phyloP scores from a whole-genome alignment of 2,888 invertebrate species.

The Diaperis boleti region DNA sequence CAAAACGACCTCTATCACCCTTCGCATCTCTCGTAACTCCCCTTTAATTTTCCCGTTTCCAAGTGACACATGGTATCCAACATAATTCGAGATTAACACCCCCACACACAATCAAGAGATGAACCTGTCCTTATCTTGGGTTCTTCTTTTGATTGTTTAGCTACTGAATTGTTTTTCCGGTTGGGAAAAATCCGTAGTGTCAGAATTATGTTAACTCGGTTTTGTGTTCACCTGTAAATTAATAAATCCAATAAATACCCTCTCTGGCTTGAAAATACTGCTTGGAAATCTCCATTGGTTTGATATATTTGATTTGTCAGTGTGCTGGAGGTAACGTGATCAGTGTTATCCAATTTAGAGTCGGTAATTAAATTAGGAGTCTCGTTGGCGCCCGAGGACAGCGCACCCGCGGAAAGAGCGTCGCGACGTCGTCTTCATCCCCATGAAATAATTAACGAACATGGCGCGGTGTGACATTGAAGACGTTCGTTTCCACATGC shows the following conservation, averaged over 20 bases:
- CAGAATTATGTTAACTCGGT: slow-evolving; percentile 19
- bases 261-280: slow-evolving; percentile 7
- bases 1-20: slow-evolving; percentile 18
- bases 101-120: background rate
- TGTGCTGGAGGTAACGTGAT: slow-evolving; percentile 45
- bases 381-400: slow-evolving; percentile 43
- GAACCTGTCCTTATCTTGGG: slow-evolving; percentile 11
- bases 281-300: slow-evolving; percentile 39
- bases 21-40: slow-evolving; percentile 1
- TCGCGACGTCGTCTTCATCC: slow-evolving; percentile 30
- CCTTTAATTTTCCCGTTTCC: slow-evolving; percentile 28
- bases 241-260: slow-evolving; percentile 28
- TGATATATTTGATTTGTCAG: slow-evolving; percentile 51
- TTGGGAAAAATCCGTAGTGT: background rate
- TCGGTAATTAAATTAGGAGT: slow-evolving; percentile 49
- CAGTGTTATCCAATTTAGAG: slow-evolving; percentile 49
- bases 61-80: slow-evolving; percentile 25
- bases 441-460: slow-evolving; percentile 39
- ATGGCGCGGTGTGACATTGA: no score
- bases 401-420: slow-evolving; percentile 35
- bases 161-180: background rate
- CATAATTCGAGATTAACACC: slow-evolving; percentile 24
- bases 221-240: slow-evolving; percentile 13
- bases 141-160: background rate
- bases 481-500: no score